Conservation (phyloP, 2,113 vertebrate species). For the Amphilophus citrinellus region DNA sequence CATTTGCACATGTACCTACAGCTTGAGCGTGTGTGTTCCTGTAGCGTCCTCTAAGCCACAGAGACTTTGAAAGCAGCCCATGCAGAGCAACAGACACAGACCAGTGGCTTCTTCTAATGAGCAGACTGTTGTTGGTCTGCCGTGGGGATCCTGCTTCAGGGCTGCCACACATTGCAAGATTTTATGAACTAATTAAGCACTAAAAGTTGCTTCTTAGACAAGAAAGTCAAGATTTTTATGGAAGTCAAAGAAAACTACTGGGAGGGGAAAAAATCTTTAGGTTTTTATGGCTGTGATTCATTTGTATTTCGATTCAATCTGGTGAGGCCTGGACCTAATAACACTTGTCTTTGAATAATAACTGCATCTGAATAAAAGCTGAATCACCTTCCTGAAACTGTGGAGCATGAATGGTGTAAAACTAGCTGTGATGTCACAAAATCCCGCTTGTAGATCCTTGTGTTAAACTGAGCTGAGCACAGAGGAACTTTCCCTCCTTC, state of each 20-base stretch:
- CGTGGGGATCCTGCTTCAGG: constrained; percentile 60
- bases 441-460: background rate
- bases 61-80: constrained; percentile 54
- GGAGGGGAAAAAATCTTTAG: background rate
- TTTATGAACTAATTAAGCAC: constrained; percentile 65
- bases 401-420: background rate
- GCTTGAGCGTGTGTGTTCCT: constrained; percentile 15
- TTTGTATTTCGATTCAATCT: background rate
- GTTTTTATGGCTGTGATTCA: background rate
- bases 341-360: background rate
- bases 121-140: constrained; percentile 69
- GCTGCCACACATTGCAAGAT: constrained; percentile 31
- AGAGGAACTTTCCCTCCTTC: background rate
- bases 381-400: background rate
- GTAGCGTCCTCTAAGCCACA: constrained; percentile 33
- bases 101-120: constrained; percentile 76
- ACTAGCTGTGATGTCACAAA: background rate
- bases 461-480: background rate
- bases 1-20: background rate
- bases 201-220: constrained; percentile 52
- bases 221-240: constrained; percentile 21
- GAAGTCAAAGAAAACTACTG: constrained; percentile 2
- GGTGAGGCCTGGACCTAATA: background rate
- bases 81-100: constrained; percentile 67
- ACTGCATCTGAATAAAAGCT: background rate